Conservation (phyloP, 2,113 vertebrate species). For the Leucoraja erinaceus region DNA sequence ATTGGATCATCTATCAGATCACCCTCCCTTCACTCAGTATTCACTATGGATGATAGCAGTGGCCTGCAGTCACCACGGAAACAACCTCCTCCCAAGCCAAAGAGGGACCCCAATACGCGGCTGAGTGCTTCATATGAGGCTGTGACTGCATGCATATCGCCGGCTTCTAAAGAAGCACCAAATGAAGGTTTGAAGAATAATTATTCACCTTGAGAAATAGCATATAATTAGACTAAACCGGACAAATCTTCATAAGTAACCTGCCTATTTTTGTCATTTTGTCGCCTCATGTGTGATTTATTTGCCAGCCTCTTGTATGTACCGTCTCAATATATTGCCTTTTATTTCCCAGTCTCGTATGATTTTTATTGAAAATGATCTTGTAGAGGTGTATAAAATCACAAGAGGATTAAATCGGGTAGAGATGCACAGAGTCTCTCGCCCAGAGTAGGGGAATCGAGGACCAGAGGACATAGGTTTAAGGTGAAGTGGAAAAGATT, state of each 20-base stretch:
- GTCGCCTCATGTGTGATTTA: conserved; percentile 20
- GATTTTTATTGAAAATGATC: not conserved
- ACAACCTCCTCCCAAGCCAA: conserved; percentile 95
- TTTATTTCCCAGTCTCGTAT: not conserved
- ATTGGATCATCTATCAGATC: conserved; percentile 67
- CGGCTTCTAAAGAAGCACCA: conserved; percentile 70
- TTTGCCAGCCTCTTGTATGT: not conserved
- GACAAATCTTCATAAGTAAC: conserved; percentile 7
- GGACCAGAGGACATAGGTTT: too few relatives aligned
- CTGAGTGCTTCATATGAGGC: conserved; percentile 92
- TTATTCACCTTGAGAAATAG: conserved; percentile 31
- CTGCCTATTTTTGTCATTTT: conserved; percentile 26
- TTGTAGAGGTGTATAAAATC: too few relatives aligned
- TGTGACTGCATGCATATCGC: conserved; percentile 78
- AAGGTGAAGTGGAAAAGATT: too few relatives aligned
- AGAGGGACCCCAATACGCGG: conserved; percentile 89
- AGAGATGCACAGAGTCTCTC: too few relatives aligned
- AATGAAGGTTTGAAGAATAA: conserved; percentile 64
- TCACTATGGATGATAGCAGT: conserved; percentile 66
- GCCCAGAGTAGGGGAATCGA: too few relatives aligned
- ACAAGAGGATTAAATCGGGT: too few relatives aligned
- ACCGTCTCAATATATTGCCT: not conserved
- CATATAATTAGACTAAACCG: conserved; percentile 29
- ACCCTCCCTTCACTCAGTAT: conserved; percentile 65
- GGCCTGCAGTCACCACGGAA: conserved; percentile 81